Base-by-base conservation (phyloP, 2,888 invertebrate species). In the Oscheius myriophilus region DNA sequence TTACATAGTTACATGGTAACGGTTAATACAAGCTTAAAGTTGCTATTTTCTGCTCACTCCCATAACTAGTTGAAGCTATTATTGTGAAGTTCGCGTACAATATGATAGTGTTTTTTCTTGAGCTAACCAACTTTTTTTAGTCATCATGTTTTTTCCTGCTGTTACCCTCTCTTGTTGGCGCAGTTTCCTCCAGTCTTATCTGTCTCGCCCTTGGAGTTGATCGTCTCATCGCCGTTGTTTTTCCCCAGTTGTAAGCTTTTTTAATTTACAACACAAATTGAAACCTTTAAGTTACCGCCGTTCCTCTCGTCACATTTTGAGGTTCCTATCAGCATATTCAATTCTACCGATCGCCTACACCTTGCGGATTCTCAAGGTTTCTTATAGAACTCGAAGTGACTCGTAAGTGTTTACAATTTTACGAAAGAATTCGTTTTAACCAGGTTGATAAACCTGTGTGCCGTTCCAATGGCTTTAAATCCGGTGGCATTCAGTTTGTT, bases 161-260 rank as follows among this genome's bases (percentile, higher is more conserved):
- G 14, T 11, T 26, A 4, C 14, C n/a, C 1, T 54, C 26, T 23
- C 26, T 54, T 9, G n/a, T 23, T 23, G 53, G 53, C 2, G 53
- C 53, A 2, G n/a, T 54, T 25, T 54, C 53, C 14, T 54, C 53
- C 12, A 54, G 53, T 25, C 53, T 26, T 4, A 54, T 54, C 14
- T 54, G 53, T 25, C 26, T 54, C 6, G 26, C 26, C 3, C 53
- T 54, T 11, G 53, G 53, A 11, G 9, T 54, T 14, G 53, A 54
- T 25, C 53, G 53, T 9, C n/a, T 54, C 25, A n/a, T 54, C 1
- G 53, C 53, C 14, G 16, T 54, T 2, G 39, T 26, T 54, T 54
- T 26, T 16, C 53, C 53, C 3, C 16, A 26, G 16, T 33, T 26
- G 53, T 54, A 54, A 23, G 26, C 12, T 23, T 2, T 18, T n/a